A percentile compares a stretch with the other conserved stretches of the same genome.
Conservation (phyloP, 1,140 invertebrate genomes). For the Aleiodes sp. region DNA sequence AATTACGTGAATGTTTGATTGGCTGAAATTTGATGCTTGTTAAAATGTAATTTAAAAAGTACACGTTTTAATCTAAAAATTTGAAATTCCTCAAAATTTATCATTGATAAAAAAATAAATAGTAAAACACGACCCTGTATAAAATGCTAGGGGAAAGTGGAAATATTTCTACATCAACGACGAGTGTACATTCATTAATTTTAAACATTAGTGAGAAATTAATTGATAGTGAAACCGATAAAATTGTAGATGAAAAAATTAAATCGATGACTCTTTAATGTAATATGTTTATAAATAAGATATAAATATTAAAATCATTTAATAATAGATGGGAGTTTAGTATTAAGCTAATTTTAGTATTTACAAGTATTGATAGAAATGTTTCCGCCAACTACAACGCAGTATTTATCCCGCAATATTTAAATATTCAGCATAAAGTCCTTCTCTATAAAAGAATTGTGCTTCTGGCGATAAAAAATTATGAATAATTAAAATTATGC, state of each 20-base stretch:
- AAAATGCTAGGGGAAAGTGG: background rate
- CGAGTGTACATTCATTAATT: constrained; percentile 3
- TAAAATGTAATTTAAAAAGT: constrained; percentile 7
- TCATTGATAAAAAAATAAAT: no score
- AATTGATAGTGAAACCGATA: constrained; percentile 11
- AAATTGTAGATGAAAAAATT: no score
- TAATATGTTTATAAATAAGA: constrained; percentile 53
- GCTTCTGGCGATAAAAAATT: background rate
- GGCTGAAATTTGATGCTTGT: background rate
- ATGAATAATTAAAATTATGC: background rate
- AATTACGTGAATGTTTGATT: background rate
- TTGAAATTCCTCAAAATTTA: no score
- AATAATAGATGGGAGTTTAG: constrained; percentile 35
- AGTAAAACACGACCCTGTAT: background rate
- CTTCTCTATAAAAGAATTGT: background rate
- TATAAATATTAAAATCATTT: constrained; percentile 37
- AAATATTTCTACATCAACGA: background rate
- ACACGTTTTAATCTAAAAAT: background rate
- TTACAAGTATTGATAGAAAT: constrained; percentile 43
- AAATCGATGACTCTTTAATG: constrained; percentile 49
- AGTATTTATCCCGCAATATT: constrained; percentile 51
- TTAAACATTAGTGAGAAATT: background rate
- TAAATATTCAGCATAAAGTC: background rate
- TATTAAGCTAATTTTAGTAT: constrained; percentile 14
- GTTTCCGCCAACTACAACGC: constrained; percentile 57